Conservation (phyloP, 35 echinoderm and acorn worm species). For the Apostichopus californicus region DNA sequence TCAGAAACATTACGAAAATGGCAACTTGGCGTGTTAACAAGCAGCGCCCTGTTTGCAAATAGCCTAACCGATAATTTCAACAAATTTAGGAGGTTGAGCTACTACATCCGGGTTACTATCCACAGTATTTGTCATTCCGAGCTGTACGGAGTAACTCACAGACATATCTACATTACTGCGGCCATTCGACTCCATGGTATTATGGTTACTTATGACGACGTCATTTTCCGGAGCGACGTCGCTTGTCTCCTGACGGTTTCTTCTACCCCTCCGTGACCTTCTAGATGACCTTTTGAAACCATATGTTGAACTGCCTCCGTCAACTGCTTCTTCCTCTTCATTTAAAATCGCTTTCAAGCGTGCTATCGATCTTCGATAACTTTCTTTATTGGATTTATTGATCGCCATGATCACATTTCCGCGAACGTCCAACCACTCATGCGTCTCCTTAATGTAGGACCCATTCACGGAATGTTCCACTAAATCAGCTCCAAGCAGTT, state of each 20-base stretch:
- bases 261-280: neutral
- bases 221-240: neutral
- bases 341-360: constrained; percentile 8
- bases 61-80: neutral
- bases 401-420: constrained; percentile 55
- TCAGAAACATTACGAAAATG: too few relatives aligned
- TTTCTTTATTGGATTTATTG: constrained; percentile 50
- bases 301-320: neutral
- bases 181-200: neutral
- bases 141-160: neutral
- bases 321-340: neutral
- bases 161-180: neutral
- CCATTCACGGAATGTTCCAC: constrained; percentile 89
- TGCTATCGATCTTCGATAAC: neutral
- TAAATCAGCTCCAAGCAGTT: constrained; percentile 89
- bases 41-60: too few relatives aligned
- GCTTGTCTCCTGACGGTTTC: neutral
- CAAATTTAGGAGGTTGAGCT: neutral
- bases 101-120: neutral
- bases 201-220: neutral
- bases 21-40: too few relatives aligned
- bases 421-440: constrained; percentile 62
- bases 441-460: constrained; percentile 68
- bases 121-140: neutral
- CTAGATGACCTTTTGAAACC: neutral